phyloP scores from a whole-genome alignment of 2,113 vertebrate genomes.

The Poicephalus gulielmi region DNA sequence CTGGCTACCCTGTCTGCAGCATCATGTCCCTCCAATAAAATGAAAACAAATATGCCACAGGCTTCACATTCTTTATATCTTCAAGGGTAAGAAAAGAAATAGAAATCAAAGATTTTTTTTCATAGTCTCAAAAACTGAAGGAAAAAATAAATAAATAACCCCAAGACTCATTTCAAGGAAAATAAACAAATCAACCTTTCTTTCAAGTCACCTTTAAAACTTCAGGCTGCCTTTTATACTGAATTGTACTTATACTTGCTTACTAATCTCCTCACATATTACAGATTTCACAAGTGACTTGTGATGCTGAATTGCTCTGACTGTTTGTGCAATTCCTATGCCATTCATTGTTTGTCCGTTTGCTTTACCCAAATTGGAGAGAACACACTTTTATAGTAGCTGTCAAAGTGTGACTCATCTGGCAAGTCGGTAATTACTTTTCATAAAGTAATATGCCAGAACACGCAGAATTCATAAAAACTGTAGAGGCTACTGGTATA shows the following conservation, averaged over 20 bases:
- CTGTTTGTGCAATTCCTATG: constrained; percentile 18
- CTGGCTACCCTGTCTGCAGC: background rate
- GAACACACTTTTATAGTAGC: background rate
- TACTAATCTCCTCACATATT: constrained; percentile 58
- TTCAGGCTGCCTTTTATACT: background rate
- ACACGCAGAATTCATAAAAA: background rate
- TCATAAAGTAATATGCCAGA: constrained; percentile 13
- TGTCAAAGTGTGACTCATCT: constrained; percentile 51
- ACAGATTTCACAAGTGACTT: constrained; percentile 63
- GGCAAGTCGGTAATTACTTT: constrained; percentile 52
- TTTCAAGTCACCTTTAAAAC: background rate
- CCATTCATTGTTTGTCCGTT: constrained; percentile 24
- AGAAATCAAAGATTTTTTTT: background rate
- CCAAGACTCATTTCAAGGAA: background rate
- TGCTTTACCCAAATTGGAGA: constrained; percentile 27
- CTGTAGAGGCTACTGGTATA: background rate
- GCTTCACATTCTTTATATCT: background rate
- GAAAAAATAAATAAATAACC: background rate
- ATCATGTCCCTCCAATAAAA: background rate
- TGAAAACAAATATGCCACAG: background rate
- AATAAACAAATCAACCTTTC: background rate
- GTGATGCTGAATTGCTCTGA: constrained; percentile 40
- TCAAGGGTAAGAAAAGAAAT: background rate
- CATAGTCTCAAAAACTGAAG: background rate
- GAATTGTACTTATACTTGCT: background rate